phyloP scores from a whole-genome alignment of 2,113 vertebrate species.

The Phyllopteryx taeniolatus region DNA sequence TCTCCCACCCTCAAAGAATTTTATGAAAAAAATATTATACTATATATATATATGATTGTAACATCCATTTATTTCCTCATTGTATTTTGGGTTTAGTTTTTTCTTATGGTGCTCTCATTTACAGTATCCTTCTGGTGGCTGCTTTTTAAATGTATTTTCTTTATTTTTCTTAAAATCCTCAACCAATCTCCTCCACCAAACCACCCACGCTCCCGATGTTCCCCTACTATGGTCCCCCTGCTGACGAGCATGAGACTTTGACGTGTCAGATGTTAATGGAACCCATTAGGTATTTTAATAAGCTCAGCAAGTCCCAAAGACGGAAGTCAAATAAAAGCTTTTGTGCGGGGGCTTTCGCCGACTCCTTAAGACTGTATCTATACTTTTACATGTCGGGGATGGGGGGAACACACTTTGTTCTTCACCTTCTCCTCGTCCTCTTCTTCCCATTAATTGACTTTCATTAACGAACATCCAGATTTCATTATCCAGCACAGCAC shows the following conservation, averaged over 20 bases:
- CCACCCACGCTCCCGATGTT: background rate
- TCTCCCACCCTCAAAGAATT: too few species aligned
- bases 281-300: conserved; percentile 76
- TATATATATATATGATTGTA: too few species aligned
- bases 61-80: too few species aligned
- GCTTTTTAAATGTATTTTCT: background rate
- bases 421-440: conserved; percentile 37
- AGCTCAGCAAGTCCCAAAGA: conserved; percentile 68
- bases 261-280: conserved; percentile 70
- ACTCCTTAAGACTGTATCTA: conserved; percentile 58
- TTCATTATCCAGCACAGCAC: conserved; percentile 72
- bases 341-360: conserved; percentile 56
- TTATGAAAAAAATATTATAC: too few species aligned
- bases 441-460: conserved; percentile 72
- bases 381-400: conserved; percentile 47
- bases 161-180: background rate
- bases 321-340: conserved; percentile 68
- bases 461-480: conserved; percentile 78
- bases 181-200: background rate
- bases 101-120: background rate
- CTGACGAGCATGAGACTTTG: conserved; percentile 38
- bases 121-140: background rate
- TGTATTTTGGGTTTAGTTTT: too few species aligned
- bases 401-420: conserved; percentile 40
- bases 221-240: conserved; percentile 12